Evolutionary conservation across 2,888 invertebrate genomes (phyloP), one percentile per base, ranked within the genome.

Genomic region (Homarus gammarus): DNA sequence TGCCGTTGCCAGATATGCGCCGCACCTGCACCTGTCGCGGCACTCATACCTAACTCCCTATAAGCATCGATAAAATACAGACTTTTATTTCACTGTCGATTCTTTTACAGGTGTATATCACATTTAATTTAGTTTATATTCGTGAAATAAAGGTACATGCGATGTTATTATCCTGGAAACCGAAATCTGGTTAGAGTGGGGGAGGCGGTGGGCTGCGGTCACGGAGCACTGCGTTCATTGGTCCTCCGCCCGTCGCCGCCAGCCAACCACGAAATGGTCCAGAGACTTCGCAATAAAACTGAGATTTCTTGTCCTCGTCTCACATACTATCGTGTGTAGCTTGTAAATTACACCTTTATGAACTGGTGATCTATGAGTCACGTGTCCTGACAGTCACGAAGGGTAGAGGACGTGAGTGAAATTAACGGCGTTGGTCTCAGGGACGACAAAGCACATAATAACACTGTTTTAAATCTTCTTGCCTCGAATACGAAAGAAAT

Each of bases 241-340:
- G 84, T 73, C 73, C 73, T 49, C 49, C 12, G 49, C 83, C 38
- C 83, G 40, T 40, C 61, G 85, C 78, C 77, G 68, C 49, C 85
- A 85, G 64, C 85, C 85, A 85, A 85, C 85, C 85, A 78, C 78
- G 85, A 85, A 85, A 85, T 85, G 78, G 44, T 68, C 49, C 85
- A 64, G 68, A 64, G 78, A 85, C 85, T 78, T 75, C 77, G 49
- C 64, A 49, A 68, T 44, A 31, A 27, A 44, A 40, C 22, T 15
- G 31, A 40, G 68, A 68, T 78, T 51, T 82, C 82, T 82, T 82
- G 82, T 82, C 82, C 68, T 82, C 44, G 82, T 82, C 68, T 82
- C 70, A 70, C 22, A 70, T 82, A 44, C 82, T 31, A 12, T 81
- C 81, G 81, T 40, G 40, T 40, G 64, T 8, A 33, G 27, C 27